These are phyloP conservation scores for Agrotis segetum DNA, from an alignment of 2,888 invertebrate species.

Conservation along the genomic window DNA sequence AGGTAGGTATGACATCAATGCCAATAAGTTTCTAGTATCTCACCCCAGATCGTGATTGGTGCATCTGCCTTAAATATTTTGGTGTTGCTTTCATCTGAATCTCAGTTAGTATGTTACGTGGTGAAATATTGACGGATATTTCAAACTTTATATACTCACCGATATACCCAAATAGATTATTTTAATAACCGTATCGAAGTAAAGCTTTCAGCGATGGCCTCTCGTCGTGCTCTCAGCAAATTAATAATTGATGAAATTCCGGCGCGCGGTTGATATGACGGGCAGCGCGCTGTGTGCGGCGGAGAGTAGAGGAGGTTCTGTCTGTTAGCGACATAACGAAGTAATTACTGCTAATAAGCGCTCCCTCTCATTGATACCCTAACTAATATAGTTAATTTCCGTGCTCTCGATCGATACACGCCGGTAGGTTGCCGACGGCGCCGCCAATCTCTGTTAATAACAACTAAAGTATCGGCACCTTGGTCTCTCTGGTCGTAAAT, in stretches of 20 bases:
- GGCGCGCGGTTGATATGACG: neutral
- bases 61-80: too few species aligned
- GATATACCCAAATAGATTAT: too few species aligned
- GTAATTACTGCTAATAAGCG: constrained; percentile 22
- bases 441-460: constrained; percentile 4
- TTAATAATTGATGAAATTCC: constrained; percentile 15
- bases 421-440: constrained; percentile 14
- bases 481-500: constrained; percentile 1
- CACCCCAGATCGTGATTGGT: too few species aligned
- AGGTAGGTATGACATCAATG: too few species aligned
- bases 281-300: neutral
- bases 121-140: too few species aligned
- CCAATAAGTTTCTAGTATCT: too few species aligned
- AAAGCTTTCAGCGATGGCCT: neutral
- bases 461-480: constrained; percentile 21
- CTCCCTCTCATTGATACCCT: neutral
- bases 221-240: neutral
- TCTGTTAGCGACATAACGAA: constrained; percentile 7
- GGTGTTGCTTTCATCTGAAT: too few species aligned
- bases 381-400: neutral
- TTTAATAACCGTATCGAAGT: constrained; percentile 1
- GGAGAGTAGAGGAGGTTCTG: neutral
- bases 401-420: constrained; percentile 8
- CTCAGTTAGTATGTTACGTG: too few species aligned
- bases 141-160: too few species aligned